These are phyloP conservation scores for Pampus argenteus DNA, from an alignment of 2,797 vertebrate species.

Conservation along the genomic window DNA sequence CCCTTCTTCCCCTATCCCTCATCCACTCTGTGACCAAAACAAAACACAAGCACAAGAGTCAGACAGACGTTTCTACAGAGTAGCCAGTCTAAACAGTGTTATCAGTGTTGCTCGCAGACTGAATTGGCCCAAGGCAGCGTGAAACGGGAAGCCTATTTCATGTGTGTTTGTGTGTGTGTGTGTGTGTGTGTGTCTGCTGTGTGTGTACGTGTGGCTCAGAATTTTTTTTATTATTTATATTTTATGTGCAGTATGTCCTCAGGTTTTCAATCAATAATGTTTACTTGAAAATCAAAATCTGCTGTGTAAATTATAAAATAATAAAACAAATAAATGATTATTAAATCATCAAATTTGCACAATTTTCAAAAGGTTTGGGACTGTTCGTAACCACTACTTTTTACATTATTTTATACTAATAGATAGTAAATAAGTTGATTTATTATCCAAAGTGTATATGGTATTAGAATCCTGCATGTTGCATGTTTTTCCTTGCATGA, in stretches of 20 bases:
- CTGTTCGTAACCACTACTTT: background rate
- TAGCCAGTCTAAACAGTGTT: constrained; percentile 71
- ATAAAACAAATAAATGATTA: no score
- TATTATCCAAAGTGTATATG: background rate
- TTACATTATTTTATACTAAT: background rate
- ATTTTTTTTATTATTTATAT: constrained; percentile 28
- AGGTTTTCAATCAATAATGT: constrained; percentile 6
- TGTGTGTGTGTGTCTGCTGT: no score
- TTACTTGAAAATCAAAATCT: background rate
- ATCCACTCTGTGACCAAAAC: constrained; percentile 44
- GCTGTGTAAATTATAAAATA: background rate
- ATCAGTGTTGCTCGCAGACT: constrained; percentile 58
- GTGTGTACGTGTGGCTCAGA: constrained; percentile 9
- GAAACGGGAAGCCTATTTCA: constrained; percentile 31
- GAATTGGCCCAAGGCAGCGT: constrained; percentile 17
- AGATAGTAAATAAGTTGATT: constrained; percentile 1
- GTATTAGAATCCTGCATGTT: background rate
- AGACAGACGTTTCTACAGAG: constrained; percentile 39
- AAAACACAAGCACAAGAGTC: constrained; percentile 48
- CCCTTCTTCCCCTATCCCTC: constrained; percentile 43
- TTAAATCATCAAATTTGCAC: background rate
- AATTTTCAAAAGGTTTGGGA: background rate
- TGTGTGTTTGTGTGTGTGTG: background rate
- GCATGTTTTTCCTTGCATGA: constrained; percentile 7
- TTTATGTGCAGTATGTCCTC: no score